Conservation (phyloP, 2,888 invertebrate species). For the Hypercompe scribonia region DNA sequence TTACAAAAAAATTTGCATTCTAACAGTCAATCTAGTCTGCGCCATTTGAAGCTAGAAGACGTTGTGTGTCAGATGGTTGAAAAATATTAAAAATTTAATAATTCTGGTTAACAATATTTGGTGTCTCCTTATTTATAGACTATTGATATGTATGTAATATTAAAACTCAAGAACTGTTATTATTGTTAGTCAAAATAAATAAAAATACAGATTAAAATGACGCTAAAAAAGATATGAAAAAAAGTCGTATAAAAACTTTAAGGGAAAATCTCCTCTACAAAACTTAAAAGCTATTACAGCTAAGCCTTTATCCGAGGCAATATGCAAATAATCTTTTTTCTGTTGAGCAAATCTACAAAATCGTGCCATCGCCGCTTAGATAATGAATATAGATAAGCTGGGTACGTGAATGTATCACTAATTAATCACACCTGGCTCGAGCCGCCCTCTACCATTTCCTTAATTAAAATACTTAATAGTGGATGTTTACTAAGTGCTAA, state of each 20-base stretch:
- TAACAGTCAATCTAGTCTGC: too few relatives aligned
- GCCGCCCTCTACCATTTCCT: constrained; percentile 61
- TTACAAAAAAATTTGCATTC: too few relatives aligned
- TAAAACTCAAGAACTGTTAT: too few relatives aligned
- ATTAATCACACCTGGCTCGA: constrained; percentile 69
- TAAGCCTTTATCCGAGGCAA: constrained; percentile 42
- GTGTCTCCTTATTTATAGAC: too few relatives aligned
- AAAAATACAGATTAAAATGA: too few relatives aligned
- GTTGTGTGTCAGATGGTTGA: too few relatives aligned
- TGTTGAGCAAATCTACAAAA: constrained; percentile 67
- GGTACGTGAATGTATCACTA: constrained; percentile 69
- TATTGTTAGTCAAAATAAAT: too few relatives aligned
- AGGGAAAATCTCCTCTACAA: constrained; percentile 14
- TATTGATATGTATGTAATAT: too few relatives aligned
- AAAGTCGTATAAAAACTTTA: constrained; percentile 4
- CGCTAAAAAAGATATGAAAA: too few relatives aligned
- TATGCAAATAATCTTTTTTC: constrained; percentile 63
- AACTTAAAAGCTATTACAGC: constrained; percentile 28
- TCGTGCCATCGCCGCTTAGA: constrained; percentile 75
- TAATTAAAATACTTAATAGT: constrained; percentile 67
- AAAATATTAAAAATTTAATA: too few relatives aligned
- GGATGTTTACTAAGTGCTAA: constrained; percentile 37
- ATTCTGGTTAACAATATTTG: too few relatives aligned
- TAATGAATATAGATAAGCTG: constrained; percentile 74
- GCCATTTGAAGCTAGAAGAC: too few relatives aligned